Evolutionary conservation across 1,140 invertebrate genomes (phyloP).

Genomic region (Dendroctonus valens): DNA sequence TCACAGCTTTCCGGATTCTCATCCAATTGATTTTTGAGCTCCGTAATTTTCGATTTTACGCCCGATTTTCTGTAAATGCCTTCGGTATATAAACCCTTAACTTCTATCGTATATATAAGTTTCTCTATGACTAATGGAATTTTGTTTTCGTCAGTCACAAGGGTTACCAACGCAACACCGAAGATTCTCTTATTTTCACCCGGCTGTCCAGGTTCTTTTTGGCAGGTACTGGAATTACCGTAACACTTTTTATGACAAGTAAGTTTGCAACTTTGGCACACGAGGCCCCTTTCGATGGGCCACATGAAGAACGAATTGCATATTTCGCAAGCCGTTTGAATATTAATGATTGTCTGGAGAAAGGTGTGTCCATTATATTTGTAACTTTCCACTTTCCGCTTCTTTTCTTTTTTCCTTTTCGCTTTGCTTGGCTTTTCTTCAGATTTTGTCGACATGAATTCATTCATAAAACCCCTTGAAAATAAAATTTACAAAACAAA

Average conservation of each 20-base stretch:
- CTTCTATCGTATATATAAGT: constrained; percentile 86
- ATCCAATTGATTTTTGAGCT: constrained; percentile 72
- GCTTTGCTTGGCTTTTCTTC: constrained; percentile 74
- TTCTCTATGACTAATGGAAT: constrained; percentile 85
- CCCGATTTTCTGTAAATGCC: constrained; percentile 93
- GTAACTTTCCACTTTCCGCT: constrained; percentile 74
- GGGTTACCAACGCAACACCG: constrained; percentile 68
- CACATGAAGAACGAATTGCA: constrained; percentile 93
- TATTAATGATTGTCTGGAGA: constrained; percentile 87
- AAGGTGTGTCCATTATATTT: constrained; percentile 83
- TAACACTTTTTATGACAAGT: constrained; percentile 95
- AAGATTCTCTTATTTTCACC: constrained; percentile 67
- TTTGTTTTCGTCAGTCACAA: constrained; percentile 71
- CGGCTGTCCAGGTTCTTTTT: constrained; percentile 58
- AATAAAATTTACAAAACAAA: neutral
- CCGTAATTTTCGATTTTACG: constrained; percentile 75
- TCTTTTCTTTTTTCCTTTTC: constrained; percentile 79
- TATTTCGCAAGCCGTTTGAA: constrained; percentile 93
- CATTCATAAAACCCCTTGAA: constrained; percentile 90
- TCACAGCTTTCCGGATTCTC: constrained; percentile 68
- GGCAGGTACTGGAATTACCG: constrained; percentile 62
- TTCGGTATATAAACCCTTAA: constrained; percentile 87
- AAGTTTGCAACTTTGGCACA: constrained; percentile 83
- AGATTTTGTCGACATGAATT: constrained; percentile 82
- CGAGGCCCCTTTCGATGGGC: constrained; percentile 88